Evolutionary conservation across 2,797 vertebrate genomes (phyloP).

Genomic region (Otolemur crassicaudatus): DNA sequence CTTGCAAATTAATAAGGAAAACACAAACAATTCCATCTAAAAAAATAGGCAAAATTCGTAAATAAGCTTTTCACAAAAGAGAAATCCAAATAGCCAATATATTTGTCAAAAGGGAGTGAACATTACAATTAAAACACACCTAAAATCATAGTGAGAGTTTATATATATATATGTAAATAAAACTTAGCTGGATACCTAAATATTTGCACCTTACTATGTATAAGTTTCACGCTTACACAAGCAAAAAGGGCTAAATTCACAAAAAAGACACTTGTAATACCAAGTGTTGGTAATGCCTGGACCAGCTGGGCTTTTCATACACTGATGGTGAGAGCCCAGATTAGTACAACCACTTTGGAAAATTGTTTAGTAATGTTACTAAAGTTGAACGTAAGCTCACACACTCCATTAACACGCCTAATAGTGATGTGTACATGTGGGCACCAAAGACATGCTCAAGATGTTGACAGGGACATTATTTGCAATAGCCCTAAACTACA

Average conservation of each 20-base stretch:
- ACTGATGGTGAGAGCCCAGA: neutral
- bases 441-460: neutral
- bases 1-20: slow-evolving; percentile 31
- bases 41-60: neutral
- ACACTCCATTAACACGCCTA: neutral
- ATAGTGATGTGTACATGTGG: neutral
- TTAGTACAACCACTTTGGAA: neutral
- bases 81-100: neutral
- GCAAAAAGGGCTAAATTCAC: neutral
- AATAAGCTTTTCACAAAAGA: slow-evolving; percentile 11
- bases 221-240: neutral
- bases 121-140: neutral
- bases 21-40: neutral
- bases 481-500: neutral
- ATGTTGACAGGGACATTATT: neutral
- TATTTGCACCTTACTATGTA: neutral
- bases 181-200: neutral
- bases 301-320: neutral
- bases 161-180: neutral
- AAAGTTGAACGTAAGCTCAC: neutral
- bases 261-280: neutral
- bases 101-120: neutral
- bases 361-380: neutral
- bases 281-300: neutral
- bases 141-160: neutral